These are phyloP conservation scores for Syrphus vitripennis DNA, from an alignment of 2,888 invertebrate genomes.

Conservation along the genomic window DNA sequence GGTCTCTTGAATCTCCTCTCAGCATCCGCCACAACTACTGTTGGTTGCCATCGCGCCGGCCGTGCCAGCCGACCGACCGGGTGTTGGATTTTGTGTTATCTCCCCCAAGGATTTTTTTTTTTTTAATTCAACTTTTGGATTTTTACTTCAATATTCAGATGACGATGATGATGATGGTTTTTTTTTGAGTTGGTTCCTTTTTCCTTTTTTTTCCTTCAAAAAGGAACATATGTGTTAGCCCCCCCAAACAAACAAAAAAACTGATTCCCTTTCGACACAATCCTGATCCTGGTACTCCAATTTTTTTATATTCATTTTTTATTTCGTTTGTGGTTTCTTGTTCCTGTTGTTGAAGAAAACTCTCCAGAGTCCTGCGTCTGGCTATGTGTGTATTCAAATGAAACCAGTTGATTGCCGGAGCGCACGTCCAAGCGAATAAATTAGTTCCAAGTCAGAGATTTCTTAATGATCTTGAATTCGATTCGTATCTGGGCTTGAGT, in stretches of 20 bases:
- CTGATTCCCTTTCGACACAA: conserved; percentile 51
- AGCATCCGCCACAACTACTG: conserved; percentile 50
- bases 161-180: not conserved
- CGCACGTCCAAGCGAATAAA: conserved; percentile 73
- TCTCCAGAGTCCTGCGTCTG: not conserved
- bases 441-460: conserved; percentile 74
- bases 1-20: conserved; percentile 55
- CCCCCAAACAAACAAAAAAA: conserved; percentile 44
- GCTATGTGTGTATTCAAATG: conserved; percentile 64
- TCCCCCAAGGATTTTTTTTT: conserved; percentile 64
- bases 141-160: conserved; percentile 21
- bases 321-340: not conserved
- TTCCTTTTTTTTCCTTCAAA: not conserved
- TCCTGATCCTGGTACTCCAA: not conserved
- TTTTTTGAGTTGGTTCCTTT: not conserved
- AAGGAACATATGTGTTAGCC: conserved; percentile 52
- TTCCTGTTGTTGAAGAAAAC: not conserved
- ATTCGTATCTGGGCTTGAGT: conserved; percentile 66
- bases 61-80: conserved; percentile 25
- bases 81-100: conserved; percentile 68
- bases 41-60: not conserved
- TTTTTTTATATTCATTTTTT: not conserved
- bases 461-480: conserved; percentile 72
- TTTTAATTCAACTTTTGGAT: conserved; percentile 27
- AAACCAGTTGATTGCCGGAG: conserved; percentile 71